Conservation (phyloP, 2,888 invertebrate species). For the Lamellibrachia columna region DNA sequence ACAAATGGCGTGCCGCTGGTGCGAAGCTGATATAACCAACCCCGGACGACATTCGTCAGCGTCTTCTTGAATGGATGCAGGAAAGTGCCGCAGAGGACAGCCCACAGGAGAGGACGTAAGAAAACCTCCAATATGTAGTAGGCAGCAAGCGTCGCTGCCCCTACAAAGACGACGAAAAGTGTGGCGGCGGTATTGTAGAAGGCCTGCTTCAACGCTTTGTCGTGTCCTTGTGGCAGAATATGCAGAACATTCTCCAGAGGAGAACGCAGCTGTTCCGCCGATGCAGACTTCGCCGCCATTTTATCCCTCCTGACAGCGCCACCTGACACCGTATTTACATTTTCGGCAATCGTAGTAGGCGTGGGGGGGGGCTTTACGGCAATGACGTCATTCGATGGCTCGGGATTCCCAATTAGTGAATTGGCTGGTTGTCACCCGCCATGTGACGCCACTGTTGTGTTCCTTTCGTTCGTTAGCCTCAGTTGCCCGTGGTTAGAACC, state of each 20-base stretch:
- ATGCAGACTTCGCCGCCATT: background rate
- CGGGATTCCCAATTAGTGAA: background rate
- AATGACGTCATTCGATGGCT: background rate
- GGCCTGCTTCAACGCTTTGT: constrained; percentile 91
- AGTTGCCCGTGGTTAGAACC: too few species aligned
- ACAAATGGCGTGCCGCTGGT: constrained; percentile 66
- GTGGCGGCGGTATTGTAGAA: constrained; percentile 88
- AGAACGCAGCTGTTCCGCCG: constrained; percentile 36
- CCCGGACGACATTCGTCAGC: constrained; percentile 78
- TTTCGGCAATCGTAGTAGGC: too few species aligned
- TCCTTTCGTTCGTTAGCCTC: background rate
- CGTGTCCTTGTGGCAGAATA: constrained; percentile 67
- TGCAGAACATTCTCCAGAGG: constrained; percentile 55
- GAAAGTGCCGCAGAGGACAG: constrained; percentile 93
- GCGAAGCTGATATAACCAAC: constrained; percentile 73
- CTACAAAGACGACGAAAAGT: constrained; percentile 73
- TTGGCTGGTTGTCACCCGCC: background rate
- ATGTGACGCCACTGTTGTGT: background rate
- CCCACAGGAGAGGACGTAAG: constrained; percentile 94
- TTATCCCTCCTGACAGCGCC: background rate
- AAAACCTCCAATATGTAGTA: constrained; percentile 80
- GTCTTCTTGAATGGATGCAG: constrained; percentile 93
- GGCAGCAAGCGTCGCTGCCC: constrained; percentile 70
- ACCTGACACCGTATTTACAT: too few species aligned
- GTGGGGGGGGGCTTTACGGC: background rate